Base-by-base conservation (phyloP, 2,888 invertebrate species). In the Tigriopus californicus region DNA sequence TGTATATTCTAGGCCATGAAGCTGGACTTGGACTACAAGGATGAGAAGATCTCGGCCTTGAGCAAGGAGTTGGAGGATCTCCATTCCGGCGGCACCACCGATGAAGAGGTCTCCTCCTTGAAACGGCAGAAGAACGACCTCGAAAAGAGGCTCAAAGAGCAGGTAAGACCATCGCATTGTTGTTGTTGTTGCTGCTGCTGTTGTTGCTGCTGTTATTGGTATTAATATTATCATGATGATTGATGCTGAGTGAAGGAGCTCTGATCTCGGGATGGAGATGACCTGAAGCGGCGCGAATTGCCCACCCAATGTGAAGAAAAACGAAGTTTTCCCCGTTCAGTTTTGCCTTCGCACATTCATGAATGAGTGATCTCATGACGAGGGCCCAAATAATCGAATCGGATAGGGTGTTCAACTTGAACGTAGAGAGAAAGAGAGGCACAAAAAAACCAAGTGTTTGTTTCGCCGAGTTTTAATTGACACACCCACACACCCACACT, bases 1-100 rank as follows among this genome's bases (percentile, higher is more conserved):
- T 60, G 41, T 61, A 52, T 49, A 58, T 61, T 64, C 12, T 66
- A 90, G 89, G 86, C 87, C 71, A 78, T 84, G 66, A 82, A 83
- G 67, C 73, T 90, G 67, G 92, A 92, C 70, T 75, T 89, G 65
- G 91, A 92, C 71, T 75, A 89, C 67, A 86, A 88, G 71, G 85
- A 87, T 66, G 90, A 91, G 72, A 85, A 88, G 68, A 74, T 89
- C 61, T 74, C 79, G 56, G 79, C 83, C 11, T 76, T 91, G 58
- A 80, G 82, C 62, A 78, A 83, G 57, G 91, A 94, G 71, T 73
- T 91, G 61, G 88, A 88, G 66, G 92, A 92, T 69, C 73, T 90
- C 61, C 83, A 85, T 1, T 77, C 80, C 61, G 80, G 82, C 12
- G 81, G 85, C 62, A 86, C 85, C 0, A 15, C 44, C 25, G 89